Percentiles rank a stretch among this genome's conserved stretches.
phyloP scores from a whole-genome alignment of 2,113 vertebrate species.

The Microtus richardsoni region DNA sequence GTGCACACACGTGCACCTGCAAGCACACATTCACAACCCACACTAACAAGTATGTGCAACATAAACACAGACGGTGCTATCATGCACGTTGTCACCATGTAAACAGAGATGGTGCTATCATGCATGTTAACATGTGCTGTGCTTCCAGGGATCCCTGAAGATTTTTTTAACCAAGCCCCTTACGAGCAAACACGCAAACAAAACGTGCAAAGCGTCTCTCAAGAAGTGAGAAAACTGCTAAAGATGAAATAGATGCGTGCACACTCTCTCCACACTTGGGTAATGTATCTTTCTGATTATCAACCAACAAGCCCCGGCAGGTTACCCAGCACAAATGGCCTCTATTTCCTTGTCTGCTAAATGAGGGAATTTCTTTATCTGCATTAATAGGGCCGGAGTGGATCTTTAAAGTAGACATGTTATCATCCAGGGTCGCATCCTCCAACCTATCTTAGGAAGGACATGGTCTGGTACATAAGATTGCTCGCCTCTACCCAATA shows the following conservation, averaged over 20 bases:
- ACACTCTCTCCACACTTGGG: neutral
- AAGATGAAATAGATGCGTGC: neutral
- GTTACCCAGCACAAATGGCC: neutral
- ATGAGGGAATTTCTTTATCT: neutral
- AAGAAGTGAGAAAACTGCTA: neutral
- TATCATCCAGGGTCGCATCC: accelerated
- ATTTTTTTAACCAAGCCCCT: neutral
- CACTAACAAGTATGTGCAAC: neutral
- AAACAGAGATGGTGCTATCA: neutral
- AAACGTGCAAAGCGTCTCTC: neutral
- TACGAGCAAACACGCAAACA: neutral
- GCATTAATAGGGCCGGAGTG: neutral
- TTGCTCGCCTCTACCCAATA: accelerated
- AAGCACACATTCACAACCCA: too few species aligned
- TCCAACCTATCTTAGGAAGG: accelerated
- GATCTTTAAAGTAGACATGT: neutral
- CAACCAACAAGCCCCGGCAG: neutral
- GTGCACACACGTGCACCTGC: too few species aligned
- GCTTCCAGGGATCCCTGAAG: neutral
- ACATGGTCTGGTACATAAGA: accelerated
- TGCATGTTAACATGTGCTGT: neutral
- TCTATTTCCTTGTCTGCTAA: neutral
- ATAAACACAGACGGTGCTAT: neutral
- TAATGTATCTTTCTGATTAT: neutral
- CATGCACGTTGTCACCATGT: neutral